Evolutionary conservation across 2,797 vertebrate species (phyloP), one percentile per base, ranked within the genome.

Genomic region (Orientallactaga sibirica): DNA sequence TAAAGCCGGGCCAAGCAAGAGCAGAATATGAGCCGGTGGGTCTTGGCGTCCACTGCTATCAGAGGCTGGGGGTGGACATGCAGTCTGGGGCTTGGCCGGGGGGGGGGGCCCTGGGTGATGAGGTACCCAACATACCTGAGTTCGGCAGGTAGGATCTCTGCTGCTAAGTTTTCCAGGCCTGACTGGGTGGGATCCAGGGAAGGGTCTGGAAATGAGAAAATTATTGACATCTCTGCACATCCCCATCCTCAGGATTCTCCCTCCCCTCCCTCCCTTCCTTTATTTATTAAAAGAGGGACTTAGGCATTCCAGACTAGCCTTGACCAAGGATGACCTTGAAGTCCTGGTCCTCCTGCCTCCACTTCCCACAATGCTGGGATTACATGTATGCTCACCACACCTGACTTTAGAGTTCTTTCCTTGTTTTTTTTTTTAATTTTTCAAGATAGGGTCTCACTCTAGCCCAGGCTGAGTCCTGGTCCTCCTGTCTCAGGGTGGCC

Each of bases 91-190:
- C 18, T 0, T 0, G 75, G 71, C 70, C 66, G 71, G 33, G 33
- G 11, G 33, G 11, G 64, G 3, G 2, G 33, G n/a, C 24, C 64
- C 68, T 24, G 43, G 27, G 16, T 33, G 25, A 19, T 62, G 58
- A 88, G 74, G 22, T 58, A 81, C 73, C n/a, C 71, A 52, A 33
- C 7, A 14, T 95, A 99, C 99, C 98, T 99, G 91, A 99, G 98
- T 97, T 99, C 99, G 0, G 99, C 98, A 6, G 99, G 99, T 96
- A 99, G 98, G 81, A 99, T 99, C 97, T 99, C 99, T 1, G 99
- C 98, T 10, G 99, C 99, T 41, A 99, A 98, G 97, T 98, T 99
- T 78, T 98, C 99, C 20, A 98, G 95, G 0, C 98, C 85, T 25
- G 97, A 96, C 0, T 96, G 73, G 24, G 95, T 96, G 41, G 97